Evolutionary conservation across 2,888 invertebrate genomes (phyloP).

Genomic region (Hirtodrosophila histrioides): DNA sequence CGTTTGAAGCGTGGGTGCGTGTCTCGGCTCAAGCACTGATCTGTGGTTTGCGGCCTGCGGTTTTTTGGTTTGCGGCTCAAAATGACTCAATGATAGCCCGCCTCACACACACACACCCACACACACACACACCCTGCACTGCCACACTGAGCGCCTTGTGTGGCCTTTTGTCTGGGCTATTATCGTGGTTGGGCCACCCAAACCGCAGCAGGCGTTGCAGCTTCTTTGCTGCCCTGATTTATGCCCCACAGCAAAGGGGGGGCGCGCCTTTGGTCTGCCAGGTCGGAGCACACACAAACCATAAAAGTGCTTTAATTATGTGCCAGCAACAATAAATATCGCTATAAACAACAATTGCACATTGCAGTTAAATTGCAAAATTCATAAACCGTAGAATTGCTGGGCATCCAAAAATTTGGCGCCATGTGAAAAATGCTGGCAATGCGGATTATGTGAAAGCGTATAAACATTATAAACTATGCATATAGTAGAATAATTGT

Average conservation of each 20-base stretch:
- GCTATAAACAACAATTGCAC: conserved; percentile 17
- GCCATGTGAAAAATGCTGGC: conserved; percentile 64
- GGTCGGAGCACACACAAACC: background rate
- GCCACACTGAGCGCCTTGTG: conserved; percentile 23
- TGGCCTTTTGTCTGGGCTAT: conserved; percentile 39
- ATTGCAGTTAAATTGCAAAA: conserved; percentile 5
- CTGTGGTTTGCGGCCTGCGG: conserved; percentile 15
- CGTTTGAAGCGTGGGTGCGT: conserved; percentile 2
- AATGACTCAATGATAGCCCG: conserved; percentile 63
- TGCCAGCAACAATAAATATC: conserved; percentile 12
- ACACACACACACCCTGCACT: conserved; percentile 15
- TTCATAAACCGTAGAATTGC: conserved; percentile 27
- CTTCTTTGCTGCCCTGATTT: conserved; percentile 47
- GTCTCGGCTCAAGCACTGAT: conserved; percentile 21
- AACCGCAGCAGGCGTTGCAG: conserved; percentile 29
- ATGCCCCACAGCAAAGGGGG: conserved; percentile 29
- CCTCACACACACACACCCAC: conserved; percentile 26
- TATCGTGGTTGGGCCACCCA: conserved; percentile 50
- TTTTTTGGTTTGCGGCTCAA: conserved; percentile 4
- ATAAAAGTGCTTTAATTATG: conserved; percentile 17
- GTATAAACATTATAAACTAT: conserved; percentile 54
- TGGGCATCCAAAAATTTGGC: conserved; percentile 44
- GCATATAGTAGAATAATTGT: conserved; percentile 40
- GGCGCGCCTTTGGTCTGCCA: background rate
- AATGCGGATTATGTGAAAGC: conserved; percentile 49